Base-by-base conservation (phyloP, 2,888 invertebrate genomes). In the Tachina fera region DNA sequence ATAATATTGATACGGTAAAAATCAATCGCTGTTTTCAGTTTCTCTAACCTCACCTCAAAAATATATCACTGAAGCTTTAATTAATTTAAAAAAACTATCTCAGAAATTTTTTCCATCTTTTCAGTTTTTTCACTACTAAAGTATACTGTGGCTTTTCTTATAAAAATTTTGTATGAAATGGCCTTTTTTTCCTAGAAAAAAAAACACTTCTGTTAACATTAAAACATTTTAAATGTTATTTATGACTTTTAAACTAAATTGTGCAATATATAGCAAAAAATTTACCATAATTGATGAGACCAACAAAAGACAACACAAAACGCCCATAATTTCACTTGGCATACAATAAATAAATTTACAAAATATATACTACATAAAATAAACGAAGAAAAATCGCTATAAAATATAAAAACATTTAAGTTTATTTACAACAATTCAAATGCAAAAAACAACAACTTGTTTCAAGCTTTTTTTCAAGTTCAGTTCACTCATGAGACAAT, bases 271-370 rank as follows among this genome's bases (percentile, higher is more conserved):
- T 67, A 31, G 14, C 68, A 67, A 71, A 63, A 75, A 70, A 75
- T 49, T 16, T 13, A 5, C 16, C 41, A 68, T 9, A 56, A 65
- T 3, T 16, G 14, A 58, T 14, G 47, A 10, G 43, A 39, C 39
- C 19, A 10, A 51, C 39, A 41, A 8, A 51, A 77, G 19, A 71
- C 16, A 58, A 58, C n/a, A 45, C 13, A 72, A 58, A 78, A 78
- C 83, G 83, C 83, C 83, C 83, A 83, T 83, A 22, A 83, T 78
- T 83, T 77, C 51, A 45, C n/a, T 63, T 67, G 45, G 58, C n/a
- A 63, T 63, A 79, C n/a, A 16, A 51, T 13, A 68, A 76, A 76
- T 58, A 58, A 47, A 67, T 58, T 14, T 11, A 41, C 41, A 19
- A 49, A 65, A 51, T n/a, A 49, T n/a, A 53, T 19, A 6, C 31